Conservation (phyloP, 2,797 vertebrate genomes). For the Bradypodion pumilum region DNA sequence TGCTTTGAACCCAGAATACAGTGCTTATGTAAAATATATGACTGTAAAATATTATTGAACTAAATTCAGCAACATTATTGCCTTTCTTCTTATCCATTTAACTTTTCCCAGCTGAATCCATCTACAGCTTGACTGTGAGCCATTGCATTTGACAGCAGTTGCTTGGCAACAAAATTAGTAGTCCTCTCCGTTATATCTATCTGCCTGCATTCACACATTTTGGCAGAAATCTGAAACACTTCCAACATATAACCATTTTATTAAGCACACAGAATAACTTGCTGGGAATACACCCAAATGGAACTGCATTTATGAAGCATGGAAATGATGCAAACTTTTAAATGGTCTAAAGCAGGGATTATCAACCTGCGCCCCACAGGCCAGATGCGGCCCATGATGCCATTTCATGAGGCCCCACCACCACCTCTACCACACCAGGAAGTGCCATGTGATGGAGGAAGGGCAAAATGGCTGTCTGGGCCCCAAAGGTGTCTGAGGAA, state of each 20-base stretch:
- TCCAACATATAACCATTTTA: not conserved
- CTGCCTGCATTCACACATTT: slow-evolving; percentile 46
- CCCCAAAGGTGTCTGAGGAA: no score
- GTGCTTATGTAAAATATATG: not conserved
- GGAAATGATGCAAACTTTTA: not conserved
- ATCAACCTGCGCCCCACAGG: no score
- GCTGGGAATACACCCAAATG: not conserved
- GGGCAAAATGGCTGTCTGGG: no score
- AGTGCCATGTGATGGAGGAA: no score
- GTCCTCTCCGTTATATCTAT: slow-evolving; percentile 39
- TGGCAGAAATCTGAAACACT: slow-evolving; percentile 32
- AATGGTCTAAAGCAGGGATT: no score
- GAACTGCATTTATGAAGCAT: no score
- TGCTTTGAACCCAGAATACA: not conserved
- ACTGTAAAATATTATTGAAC: not conserved
- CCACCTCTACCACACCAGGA: no score
- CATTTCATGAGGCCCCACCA: no score
- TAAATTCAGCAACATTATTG: slow-evolving; percentile 5
- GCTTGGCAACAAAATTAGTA: slow-evolving; percentile 68
- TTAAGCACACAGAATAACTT: not conserved
- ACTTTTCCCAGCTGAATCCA: slow-evolving; percentile 55
- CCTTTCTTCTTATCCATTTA: slow-evolving; percentile 46
- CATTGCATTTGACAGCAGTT: slow-evolving; percentile 57
- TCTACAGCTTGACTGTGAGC: slow-evolving; percentile 38
- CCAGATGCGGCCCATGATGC: no score